Evolutionary conservation across 2,113 vertebrate species (phyloP), one percentile per base, ranked within the genome.

Genomic region (Halcyon malimbica): DNA sequence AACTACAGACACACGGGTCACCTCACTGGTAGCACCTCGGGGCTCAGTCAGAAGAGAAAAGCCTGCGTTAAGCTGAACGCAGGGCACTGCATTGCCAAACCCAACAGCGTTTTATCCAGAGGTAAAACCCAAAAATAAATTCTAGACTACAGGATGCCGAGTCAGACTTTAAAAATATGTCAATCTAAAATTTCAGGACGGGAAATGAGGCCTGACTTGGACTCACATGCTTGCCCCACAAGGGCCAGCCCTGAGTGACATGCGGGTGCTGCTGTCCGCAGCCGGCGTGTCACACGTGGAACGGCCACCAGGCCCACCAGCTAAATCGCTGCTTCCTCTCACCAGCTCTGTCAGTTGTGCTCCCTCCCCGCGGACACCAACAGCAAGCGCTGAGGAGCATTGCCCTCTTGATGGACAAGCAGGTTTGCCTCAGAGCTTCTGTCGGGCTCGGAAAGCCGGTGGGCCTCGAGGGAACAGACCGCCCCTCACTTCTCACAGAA

Each of bases 1-100:
- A 8, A 6, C 41, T 9, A 1, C 3, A n/a, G 75, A 13, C 11
- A 21, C 1, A 5, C 13, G 2, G 33, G 20, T 31, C 68, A 54
- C 24, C 59, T 33, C 23, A 9, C 85, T 28, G 44, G 2, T 19
- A 41, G 4, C 6, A 39, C 56, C 64, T 9, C 10, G 10, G n/a
- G 54, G 31, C 20, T 3, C 1, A 2, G 7, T 16, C 23, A 13
- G 31, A 94, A 64, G 62, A 79, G 77, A 46, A 70, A 65, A 89
- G 28, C 39, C 33, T 5, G 10, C 10, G 41, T 37, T 41, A 21
- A 51, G 19, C 10, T 4, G 31, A 23, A 54, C 0, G 2, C 24
- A 35, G 42, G 56, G 26, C 35, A 53, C 3, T 25, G 2, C 51
- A 4, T 20, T 20, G 57, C 46, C 26, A n/a, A 46, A 56, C 6